Evolutionary conservation across 2,113 vertebrate species (phyloP), one percentile per base, ranked within the genome.

Genomic region (Lophochroa leadbeateri): DNA sequence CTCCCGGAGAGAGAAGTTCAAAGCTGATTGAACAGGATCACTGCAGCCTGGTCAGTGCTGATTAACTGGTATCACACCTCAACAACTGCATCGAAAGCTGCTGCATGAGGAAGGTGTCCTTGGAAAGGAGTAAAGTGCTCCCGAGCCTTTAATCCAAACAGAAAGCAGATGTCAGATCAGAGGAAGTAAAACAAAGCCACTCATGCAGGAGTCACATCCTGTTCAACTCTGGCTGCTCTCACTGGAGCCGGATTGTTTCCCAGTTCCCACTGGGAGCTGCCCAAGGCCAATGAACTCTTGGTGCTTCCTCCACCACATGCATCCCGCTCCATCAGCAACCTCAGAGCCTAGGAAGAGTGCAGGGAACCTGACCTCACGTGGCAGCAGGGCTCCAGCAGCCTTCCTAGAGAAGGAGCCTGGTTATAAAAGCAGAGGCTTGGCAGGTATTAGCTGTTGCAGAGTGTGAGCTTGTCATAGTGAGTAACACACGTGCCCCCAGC

Each of bases 281-380:
- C 41, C 1, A 1, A 9, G 53, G 74, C 23, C 14, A 10, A n/a
- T 4, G 43, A 19, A 11, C n/a, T 41, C 4, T 0, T 1, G 5
- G 57, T 11, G 35, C 19, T 50, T 39, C 86, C 39, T 43, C 23
- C 12, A 1, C 17, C 1, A 0, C 0, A 43, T 6, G 31, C 11
- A 0, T 77, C 58, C 76, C 0, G 2, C 61, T 58, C 44, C 4
- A 2, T 21, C 63, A 10, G n/a, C 2, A 1, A 2, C 1, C 3
- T 20, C 5, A 3, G 53, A 83, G 35, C 79, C 53, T 10, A 6
- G 46, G 17, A 29, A 5, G 44, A 28, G 44, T 3, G 19, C 0
- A 6, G 69, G 85, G 70, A 81, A 9, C 4, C 44, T 4, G 24
- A 7, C n/a, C 1, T 17, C 49, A 2, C 2, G 4, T 25, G 61